A percentile compares a stretch with the other conserved stretches of the same genome.
phyloP scores from a whole-genome alignment of 2,113 vertebrate species.

The Phylloscopus whistleri region DNA sequence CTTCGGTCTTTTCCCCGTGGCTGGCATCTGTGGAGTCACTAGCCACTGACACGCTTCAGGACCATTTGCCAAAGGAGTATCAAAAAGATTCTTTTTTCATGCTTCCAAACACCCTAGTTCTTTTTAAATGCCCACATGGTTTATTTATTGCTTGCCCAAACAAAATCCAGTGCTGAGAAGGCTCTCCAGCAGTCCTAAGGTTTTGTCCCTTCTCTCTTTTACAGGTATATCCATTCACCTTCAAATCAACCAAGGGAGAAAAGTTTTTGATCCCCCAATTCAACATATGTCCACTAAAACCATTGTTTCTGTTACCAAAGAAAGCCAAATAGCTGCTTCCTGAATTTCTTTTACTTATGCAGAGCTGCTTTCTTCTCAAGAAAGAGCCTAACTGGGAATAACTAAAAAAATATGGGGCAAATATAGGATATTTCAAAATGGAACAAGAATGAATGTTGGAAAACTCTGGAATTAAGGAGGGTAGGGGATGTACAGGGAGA shows the following conservation, averaged over 20 bases:
- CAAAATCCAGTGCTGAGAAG: background rate
- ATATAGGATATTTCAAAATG: background rate
- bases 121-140: background rate
- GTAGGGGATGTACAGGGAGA: rapidly evolving
- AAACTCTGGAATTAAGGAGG: background rate
- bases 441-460: background rate
- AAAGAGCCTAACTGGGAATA: background rate
- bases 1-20: rapidly evolving
- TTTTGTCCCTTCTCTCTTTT: background rate
- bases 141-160: background rate
- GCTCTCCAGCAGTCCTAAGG: background rate
- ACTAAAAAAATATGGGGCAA: background rate
- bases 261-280: background rate
- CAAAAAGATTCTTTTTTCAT: background rate
- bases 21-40: background rate
- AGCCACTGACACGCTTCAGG: background rate
- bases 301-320: background rate
- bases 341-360: background rate
- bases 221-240: background rate
- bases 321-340: background rate
- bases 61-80: background rate
- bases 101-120: background rate
- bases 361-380: background rate
- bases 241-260: background rate
- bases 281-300: background rate